Evolutionary conservation across 2,888 invertebrate species (phyloP), one percentile per base, ranked within the genome.

Genomic region (Papilio elwesi): DNA sequence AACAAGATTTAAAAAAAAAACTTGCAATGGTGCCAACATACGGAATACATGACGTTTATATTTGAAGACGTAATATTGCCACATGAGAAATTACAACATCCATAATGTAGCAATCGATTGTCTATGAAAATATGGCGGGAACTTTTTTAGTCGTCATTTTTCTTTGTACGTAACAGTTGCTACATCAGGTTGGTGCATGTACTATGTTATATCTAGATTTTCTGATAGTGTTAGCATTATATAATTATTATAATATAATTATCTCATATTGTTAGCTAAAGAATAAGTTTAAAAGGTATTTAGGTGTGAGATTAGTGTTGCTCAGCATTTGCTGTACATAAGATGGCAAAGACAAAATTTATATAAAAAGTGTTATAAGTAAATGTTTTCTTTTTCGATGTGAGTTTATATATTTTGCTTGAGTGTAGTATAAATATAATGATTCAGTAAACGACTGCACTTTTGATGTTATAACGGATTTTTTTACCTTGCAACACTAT

Each of bases 241-340:
- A 85, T 78, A 79, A 77, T 80, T 83, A 84, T 82, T 83, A 87
- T 87, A 87, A 87, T 80, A 82, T 81, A 81, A 77, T 86, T 88
- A 89, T 91, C 90, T 90, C 88, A 86, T 91, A 91, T 85, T 87
- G 85, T 90, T 90, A 91, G 89, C 86, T 88, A 86, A 87, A 87
- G 78, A 83, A 83, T 87, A 90, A 88, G 87, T 87, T 88, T 80
- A 82, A 82, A 62, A 82, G 68, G 74, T 76, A 82, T 82, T 78
- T 80, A 80, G 79, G 78, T 83, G 87, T 86, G 87, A 79, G 83
- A 83, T 83, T 87, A 87, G 85, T 85, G 83, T 84, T 87, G 86
- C 82, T 84, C 80, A 70, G 78, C 76, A 76, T 74, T 77, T 74
- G 76, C 74, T 71, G 71, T 71, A 74, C 51, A 74, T 66, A 69